phyloP scores from a whole-genome alignment of 2,113 vertebrate species.

The Copsychus sechellarum region DNA sequence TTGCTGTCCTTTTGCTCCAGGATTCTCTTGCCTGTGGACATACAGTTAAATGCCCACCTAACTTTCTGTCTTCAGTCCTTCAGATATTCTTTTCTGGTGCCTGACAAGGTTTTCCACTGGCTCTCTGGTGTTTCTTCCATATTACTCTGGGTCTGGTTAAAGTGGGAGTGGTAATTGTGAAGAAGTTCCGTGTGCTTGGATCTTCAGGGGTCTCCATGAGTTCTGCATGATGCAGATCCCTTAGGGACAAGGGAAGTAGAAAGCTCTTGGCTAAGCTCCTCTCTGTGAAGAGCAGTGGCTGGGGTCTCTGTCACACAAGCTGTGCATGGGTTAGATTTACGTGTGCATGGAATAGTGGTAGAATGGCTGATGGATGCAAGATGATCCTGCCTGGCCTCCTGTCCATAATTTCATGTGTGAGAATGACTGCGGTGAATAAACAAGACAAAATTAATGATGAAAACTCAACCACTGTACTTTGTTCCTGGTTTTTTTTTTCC shows the following conservation, averaged over 20 bases:
- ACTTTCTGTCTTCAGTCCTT: background rate
- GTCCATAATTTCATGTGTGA: background rate
- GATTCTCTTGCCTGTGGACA: background rate
- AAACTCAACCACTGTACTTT: background rate
- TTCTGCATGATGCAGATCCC: background rate
- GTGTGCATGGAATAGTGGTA: background rate
- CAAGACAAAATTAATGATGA: background rate
- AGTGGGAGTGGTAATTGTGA: background rate
- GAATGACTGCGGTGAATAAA: background rate
- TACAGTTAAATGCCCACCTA: background rate
- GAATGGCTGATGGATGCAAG: background rate
- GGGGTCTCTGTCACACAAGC: background rate
- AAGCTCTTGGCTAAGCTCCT: background rate
- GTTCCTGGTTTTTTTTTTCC: background rate
- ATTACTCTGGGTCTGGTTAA: background rate
- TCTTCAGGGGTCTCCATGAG: background rate
- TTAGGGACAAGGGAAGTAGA: background rate
- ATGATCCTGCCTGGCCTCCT: background rate
- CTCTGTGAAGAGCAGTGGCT: background rate
- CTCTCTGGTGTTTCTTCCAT: background rate
- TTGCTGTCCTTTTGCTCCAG: background rate
- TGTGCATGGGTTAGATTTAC: rapidly evolving
- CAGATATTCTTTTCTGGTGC: background rate
- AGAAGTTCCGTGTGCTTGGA: background rate
- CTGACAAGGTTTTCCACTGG: background rate